These are phyloP conservation scores for Channa argus DNA, from an alignment of 2,113 vertebrate genomes.

Conservation along the genomic window DNA sequence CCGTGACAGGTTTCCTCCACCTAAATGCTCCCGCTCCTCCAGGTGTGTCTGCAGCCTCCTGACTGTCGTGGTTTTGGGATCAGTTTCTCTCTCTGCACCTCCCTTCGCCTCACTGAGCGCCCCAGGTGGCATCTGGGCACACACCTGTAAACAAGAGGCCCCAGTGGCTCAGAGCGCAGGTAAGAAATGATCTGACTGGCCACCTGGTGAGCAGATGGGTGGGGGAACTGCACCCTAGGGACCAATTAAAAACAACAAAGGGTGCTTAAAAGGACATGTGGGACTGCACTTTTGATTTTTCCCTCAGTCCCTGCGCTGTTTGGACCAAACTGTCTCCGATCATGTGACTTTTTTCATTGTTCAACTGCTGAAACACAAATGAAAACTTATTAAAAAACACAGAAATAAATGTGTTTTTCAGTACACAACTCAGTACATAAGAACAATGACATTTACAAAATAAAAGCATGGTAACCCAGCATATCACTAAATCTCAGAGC, in stretches of 20 bases:
- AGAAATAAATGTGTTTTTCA: too few relatives aligned
- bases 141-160: constrained; percentile 67
- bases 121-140: constrained; percentile 32
- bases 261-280: constrained; percentile 44
- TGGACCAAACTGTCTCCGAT: not conserved
- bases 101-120: not conserved
- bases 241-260: constrained; percentile 71
- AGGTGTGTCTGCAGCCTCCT: constrained; percentile 26
- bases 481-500: too few relatives aligned
- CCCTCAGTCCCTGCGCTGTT: not conserved
- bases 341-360: not conserved
- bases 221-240: constrained; percentile 30
- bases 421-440: too few relatives aligned
- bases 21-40: not conserved
- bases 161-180: constrained; percentile 33
- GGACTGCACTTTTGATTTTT: constrained; percentile 8
- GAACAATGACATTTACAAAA: too few relatives aligned
- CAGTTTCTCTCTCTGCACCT: constrained; percentile 8
- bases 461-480: too few relatives aligned
- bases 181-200: constrained; percentile 58
- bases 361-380: not conserved
- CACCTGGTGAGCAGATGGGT: constrained; percentile 28
- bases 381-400: too few relatives aligned
- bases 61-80: constrained; percentile 26
- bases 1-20: not conserved